Evolutionary conservation across 2,797 vertebrate genomes (phyloP), one percentile per base, ranked within the genome.

Genomic region (Apogon hyalosoma): DNA sequence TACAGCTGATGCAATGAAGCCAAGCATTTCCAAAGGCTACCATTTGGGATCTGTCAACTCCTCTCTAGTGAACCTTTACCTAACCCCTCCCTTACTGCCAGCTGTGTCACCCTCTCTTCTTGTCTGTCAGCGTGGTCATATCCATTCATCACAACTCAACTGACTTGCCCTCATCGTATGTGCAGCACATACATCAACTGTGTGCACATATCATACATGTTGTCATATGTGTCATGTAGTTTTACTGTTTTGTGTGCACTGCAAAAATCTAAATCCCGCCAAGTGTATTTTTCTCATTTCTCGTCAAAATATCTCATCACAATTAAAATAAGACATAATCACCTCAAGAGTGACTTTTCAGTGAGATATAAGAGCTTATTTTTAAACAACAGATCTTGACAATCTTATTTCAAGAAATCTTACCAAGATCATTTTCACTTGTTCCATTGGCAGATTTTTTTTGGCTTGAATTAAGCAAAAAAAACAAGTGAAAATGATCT

Each of bases 1-100:
- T 56, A 36, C 79, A 75, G 84, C 79, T 80, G 82, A 83, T 75
- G 77, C 83, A 69, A 71, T 83, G 83, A 81, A 81, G 84, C 69
- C 39, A 8, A 7, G 42, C 11, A 12, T 52, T 59, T 41, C 70
- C 69, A 78, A 79, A 73, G 69, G 59, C 72, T 63, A 74, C 79
- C 73, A 81, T 90, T 89, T 70, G 69, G 39, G 72, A 89, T 83
- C 76, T 88, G 79, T 86, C 81, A 83, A 59, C 76, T 79, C 72
- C 79, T 85, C 80, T 81, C 57, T 63, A 41, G 63, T 77, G 78
- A 84, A 79, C 76, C 80, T 84, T 77, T 76, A 65, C 79, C 77
- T 75, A 52, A 73, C 58, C 58, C 33, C 55, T 65, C 62, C 58
- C 11, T 12, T 56, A 42, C 59, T 69, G 73, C 71, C 80, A 81